Base-by-base conservation (phyloP, 2,888 invertebrate genomes). In the Augochlorella aurata region DNA sequence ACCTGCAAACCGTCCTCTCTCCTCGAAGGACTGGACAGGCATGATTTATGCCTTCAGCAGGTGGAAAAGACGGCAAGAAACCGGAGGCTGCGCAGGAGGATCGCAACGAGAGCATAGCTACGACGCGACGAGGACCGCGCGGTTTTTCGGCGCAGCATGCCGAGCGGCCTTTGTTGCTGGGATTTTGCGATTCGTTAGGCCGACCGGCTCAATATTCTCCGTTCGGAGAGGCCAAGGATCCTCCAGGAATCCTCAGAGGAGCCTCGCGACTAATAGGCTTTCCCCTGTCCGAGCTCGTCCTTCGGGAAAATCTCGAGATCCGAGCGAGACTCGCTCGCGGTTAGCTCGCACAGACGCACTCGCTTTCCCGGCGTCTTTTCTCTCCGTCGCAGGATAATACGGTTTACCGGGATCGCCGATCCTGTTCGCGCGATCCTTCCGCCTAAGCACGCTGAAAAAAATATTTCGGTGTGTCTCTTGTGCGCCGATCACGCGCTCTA, bases 31-130 rank as follows among this genome's bases (percentile, higher is more conserved):
- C 69, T 67, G 21, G 38, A 12, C 67, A 58, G 79, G 66, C 47
- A 82, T 90, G 91, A 91, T 91, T 91, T 91, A 90, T 91, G 88
- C 87, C 86, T 90, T 84, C 79, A 88, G 88, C 92, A 92, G 92
- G 92, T 92, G 91, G 90, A 88, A 61, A 86, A 80, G 73, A 83
- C 77, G 74, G 83, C 74, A 58, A 81, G 81, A 81, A 52, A 67
- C n/a, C 71, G 70, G 65, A 49, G 72, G 45, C 50, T n/a, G 71
- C 44, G 71, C 44, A 44, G 65, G 54, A 54, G 68, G 47, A 80
- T 58, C 45, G 75, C 63, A 54, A 58, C 69, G 50, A 44, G 69
- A 72, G 78, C 68, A 29, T 29, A 29, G 29, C 77, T 84, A 54
- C 18, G 70, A 38, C 68, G 73, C 38, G 52, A 58, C 73, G 50